Evolutionary conservation across 2,113 vertebrate species (phyloP).

Genomic region (Protobothrops mucrosquamatus): DNA sequence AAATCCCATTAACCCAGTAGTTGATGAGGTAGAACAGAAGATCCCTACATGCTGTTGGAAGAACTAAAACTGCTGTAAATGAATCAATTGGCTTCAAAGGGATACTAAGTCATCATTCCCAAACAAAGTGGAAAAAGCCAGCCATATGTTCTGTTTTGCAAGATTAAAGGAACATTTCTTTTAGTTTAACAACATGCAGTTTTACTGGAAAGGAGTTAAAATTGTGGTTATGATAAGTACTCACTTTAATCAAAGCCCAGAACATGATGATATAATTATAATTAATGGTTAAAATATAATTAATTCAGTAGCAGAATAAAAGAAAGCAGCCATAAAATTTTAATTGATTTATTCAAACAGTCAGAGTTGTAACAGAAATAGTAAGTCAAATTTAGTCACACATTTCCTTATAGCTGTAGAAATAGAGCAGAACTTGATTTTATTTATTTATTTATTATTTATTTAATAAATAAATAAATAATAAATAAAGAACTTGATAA

Average conservation of each 20-base stretch:
- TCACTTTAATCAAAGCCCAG: conserved; percentile 62
- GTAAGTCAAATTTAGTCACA: background rate
- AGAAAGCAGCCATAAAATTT: background rate
- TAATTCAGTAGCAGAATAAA: background rate
- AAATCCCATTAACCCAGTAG: background rate
- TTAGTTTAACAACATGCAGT: conserved; percentile 34
- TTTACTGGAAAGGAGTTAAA: conserved; percentile 13
- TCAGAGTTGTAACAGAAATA: background rate
- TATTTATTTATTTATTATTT: too few relatives aligned
- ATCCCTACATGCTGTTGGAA: conserved; percentile 11
- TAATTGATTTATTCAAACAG: background rate
- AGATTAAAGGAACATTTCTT: background rate
- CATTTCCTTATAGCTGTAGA: background rate
- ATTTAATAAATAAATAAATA: too few relatives aligned
- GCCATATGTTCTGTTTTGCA: conserved; percentile 37
- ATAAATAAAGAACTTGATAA: background rate
- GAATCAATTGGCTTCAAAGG: conserved; percentile 11
- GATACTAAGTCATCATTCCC: conserved; percentile 32
- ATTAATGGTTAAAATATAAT: background rate
- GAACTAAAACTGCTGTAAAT: background rate
- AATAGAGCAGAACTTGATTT: background rate
- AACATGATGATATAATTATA: background rate
- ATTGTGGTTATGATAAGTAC: conserved; percentile 55
- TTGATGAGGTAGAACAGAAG: background rate
- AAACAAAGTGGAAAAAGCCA: conserved; percentile 26